A percentile compares a stretch with the other conserved stretches of the same genome.
Conservation (phyloP, 2,797 vertebrate species). For the Gouania willdenowi region DNA sequence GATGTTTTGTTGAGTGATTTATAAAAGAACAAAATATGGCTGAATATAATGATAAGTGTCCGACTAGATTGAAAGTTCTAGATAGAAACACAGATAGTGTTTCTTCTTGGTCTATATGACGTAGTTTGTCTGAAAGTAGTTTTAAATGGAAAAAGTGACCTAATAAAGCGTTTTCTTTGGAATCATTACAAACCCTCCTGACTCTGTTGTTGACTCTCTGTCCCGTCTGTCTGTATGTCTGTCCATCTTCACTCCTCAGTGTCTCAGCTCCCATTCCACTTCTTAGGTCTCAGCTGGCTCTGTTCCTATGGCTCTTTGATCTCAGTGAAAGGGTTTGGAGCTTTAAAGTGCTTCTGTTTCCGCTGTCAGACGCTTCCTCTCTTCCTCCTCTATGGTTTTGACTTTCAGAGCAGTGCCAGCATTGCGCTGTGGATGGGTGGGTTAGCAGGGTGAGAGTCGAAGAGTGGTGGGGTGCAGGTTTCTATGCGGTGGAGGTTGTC, state of each 20-base stretch:
- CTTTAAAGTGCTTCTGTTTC: constrained; percentile 78
- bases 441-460: constrained; percentile 13
- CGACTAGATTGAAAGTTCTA: too few species aligned
- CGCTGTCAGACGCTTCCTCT: constrained; percentile 69
- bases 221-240: too few species aligned
- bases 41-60: too few species aligned
- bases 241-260: constrained; percentile 25
- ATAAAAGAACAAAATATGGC: too few species aligned
- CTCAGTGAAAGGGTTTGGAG: constrained; percentile 70
- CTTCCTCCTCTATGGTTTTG: constrained; percentile 55
- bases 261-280: constrained; percentile 45
- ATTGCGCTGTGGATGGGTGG: constrained; percentile 42
- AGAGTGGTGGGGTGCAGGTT: constrained; percentile 6
- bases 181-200: constrained; percentile 13
- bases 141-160: too few species aligned
- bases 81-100: too few species aligned
- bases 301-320: constrained; percentile 72
- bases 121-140: too few species aligned
- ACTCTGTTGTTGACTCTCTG: constrained; percentile 28
- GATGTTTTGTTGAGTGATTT: too few species aligned
- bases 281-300: constrained; percentile 60
- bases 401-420: constrained; percentile 61
- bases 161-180: constrained; percentile 32
- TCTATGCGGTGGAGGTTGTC: constrained; percentile 40
- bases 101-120: too few species aligned